These are phyloP conservation scores for Galagoides demidoff DNA, from an alignment of 2,797 vertebrate genomes.

Conservation along the genomic window DNA sequence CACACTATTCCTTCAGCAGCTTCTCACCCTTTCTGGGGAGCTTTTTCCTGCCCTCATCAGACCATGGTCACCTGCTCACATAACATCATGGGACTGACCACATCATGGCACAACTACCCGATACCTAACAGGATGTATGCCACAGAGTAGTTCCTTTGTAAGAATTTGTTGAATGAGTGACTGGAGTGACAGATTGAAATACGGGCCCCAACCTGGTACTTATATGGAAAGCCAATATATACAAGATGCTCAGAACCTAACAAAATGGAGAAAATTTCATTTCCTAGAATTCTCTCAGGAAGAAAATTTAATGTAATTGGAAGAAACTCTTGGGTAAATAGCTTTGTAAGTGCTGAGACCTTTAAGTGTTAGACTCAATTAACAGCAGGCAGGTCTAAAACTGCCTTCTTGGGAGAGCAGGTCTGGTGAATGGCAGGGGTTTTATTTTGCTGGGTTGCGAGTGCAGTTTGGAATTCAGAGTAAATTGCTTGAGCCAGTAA, in stretches of 20 bases:
- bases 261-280: background rate
- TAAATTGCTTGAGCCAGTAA: background rate
- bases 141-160: background rate
- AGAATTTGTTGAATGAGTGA: background rate
- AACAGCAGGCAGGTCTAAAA: background rate
- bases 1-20: background rate
- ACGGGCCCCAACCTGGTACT: background rate
- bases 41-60: background rate
- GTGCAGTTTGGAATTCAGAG: background rate
- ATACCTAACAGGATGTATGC: background rate
- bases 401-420: background rate
- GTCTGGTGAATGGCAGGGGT: background rate
- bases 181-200: background rate
- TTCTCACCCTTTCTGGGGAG: background rate
- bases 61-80: background rate
- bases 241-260: background rate
- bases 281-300: background rate
- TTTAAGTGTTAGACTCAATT: background rate
- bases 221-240: background rate
- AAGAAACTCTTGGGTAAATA: background rate
- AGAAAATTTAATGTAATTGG: background rate
- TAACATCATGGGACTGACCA: background rate
- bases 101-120: fast-evolving
- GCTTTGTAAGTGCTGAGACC: background rate
- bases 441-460: background rate